phyloP scores from a whole-genome alignment of 2,113 vertebrate species.

The Xyliphius kryptos region DNA sequence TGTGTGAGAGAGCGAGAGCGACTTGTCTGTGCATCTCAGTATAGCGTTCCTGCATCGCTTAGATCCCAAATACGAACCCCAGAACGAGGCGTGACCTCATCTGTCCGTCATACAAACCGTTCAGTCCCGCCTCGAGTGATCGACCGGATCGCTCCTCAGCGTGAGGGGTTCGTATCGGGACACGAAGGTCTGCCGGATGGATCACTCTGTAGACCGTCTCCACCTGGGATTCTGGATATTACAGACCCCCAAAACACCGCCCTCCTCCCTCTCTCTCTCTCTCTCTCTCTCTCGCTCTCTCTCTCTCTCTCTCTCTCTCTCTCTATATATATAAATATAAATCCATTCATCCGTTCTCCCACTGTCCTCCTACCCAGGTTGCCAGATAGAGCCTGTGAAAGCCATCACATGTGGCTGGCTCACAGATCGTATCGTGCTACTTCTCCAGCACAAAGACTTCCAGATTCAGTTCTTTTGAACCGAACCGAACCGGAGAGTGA shows the following conservation, averaged over 20 bases:
- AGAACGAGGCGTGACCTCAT: too few species aligned
- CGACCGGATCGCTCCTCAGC: too few species aligned
- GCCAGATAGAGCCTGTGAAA: slow-evolving; percentile 26
- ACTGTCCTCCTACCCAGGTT: slow-evolving; percentile 14
- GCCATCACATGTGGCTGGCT: slow-evolving; percentile 4
- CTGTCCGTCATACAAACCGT: too few species aligned
- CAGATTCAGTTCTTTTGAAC: background rate
- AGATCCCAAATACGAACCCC: too few species aligned
- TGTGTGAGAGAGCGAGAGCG: too few species aligned
- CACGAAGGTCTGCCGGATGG: slow-evolving; percentile 9
- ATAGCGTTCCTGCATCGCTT: too few species aligned
- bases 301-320: slow-evolving; percentile 45
- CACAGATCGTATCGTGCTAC: background rate
- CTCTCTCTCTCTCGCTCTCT: slow-evolving; percentile 45
- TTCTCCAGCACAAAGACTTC: background rate
- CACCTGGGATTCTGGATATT: slow-evolving; percentile 18
- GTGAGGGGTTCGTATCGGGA: too few species aligned
- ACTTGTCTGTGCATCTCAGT: too few species aligned
- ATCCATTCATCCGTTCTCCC: slow-evolving; percentile 30
- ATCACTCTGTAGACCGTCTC: slow-evolving; percentile 8
- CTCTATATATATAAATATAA: too few species aligned
- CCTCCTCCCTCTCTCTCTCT: slow-evolving; percentile 46
- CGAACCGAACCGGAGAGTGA: too few species aligned
- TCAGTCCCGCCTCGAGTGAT: too few species aligned
- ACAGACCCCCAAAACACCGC: slow-evolving; percentile 29